Evolutionary conservation across 2,888 invertebrate species (phyloP).

Genomic region (Hyposoter didymator): DNA sequence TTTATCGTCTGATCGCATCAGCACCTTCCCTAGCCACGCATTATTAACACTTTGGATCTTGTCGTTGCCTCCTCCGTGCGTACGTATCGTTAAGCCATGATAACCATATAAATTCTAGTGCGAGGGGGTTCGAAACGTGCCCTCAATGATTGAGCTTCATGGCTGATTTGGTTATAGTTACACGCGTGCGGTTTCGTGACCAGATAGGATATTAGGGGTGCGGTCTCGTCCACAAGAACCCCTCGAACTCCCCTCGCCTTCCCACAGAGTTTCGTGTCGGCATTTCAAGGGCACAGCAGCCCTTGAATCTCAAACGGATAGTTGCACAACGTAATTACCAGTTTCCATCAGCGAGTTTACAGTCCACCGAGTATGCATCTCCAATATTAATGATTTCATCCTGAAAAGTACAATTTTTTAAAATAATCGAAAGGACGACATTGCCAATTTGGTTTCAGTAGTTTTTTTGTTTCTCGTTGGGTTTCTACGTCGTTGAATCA

Average conservation of each 20-base stretch:
- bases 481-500: no score
- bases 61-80: not conserved
- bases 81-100: slow-evolving; percentile 20
- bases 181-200: slow-evolving; percentile 43
- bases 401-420: not conserved
- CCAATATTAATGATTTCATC: not conserved
- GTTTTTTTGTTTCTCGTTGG: no score
- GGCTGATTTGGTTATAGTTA: slow-evolving; percentile 50
- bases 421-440: no score
- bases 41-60: slow-evolving; percentile 16
- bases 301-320: slow-evolving; percentile 46
- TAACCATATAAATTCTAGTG: slow-evolving; percentile 37
- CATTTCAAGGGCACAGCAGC: slow-evolving; percentile 31
- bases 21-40: not conserved
- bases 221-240: slow-evolving; percentile 17
- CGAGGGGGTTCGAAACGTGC: slow-evolving; percentile 19
- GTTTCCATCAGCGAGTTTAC: slow-evolving; percentile 24
- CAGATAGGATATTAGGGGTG: slow-evolving; percentile 39
- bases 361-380: not conserved
- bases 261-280: not conserved
- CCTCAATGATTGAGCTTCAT: slow-evolving; percentile 42
- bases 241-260: slow-evolving; percentile 4
- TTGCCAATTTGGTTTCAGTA: no score
- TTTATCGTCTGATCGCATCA: not conserved
- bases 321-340: slow-evolving; percentile 38